These are phyloP conservation scores for Drosophila paucipuncta DNA, from an alignment of 2,888 invertebrate species.

Conservation along the genomic window DNA sequence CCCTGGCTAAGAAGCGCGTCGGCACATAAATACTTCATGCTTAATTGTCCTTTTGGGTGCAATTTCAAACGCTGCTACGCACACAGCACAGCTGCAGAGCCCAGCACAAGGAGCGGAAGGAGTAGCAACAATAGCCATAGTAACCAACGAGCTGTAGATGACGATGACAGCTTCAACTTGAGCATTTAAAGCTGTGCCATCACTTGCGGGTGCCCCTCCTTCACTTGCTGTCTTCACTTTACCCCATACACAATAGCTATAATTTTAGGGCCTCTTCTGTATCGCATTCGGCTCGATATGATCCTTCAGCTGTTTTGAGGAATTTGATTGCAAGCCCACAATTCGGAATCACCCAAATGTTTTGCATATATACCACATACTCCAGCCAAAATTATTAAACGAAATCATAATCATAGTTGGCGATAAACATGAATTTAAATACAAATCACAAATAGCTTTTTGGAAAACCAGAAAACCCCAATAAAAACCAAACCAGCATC, in stretches of 20 bases:
- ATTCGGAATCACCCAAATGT: not conserved
- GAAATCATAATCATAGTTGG: not conserved
- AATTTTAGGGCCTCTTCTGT: conserved; percentile 35
- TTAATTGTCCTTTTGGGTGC: conserved; percentile 84
- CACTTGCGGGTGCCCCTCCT: conserved; percentile 10
- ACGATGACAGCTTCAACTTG: conserved; percentile 57
- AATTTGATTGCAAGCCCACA: not conserved
- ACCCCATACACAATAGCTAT: conserved; percentile 22
- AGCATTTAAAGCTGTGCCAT: conserved; percentile 60
- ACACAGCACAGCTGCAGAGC: conserved; percentile 54
- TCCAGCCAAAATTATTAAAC: not conserved
- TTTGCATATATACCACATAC: not conserved
- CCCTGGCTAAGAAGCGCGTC: conserved; percentile 61
- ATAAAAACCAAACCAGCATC: conserved; percentile 23
- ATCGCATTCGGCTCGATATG: not conserved
- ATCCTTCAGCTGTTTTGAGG: not conserved
- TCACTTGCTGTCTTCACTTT: conserved; percentile 33
- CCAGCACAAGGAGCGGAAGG: conserved; percentile 19
- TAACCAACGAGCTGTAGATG: conserved; percentile 57
- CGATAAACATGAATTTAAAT: conserved; percentile 1
- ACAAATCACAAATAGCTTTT: not conserved
- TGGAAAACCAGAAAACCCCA: not conserved
- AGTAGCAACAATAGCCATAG: conserved; percentile 49
- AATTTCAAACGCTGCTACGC: conserved; percentile 81
- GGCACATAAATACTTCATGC: conserved; percentile 82